A percentile compares a stretch with the other conserved stretches of the same genome.
phyloP scores from a whole-genome alignment of 1,140 invertebrate species.

The Drosophila ercepeae region DNA sequence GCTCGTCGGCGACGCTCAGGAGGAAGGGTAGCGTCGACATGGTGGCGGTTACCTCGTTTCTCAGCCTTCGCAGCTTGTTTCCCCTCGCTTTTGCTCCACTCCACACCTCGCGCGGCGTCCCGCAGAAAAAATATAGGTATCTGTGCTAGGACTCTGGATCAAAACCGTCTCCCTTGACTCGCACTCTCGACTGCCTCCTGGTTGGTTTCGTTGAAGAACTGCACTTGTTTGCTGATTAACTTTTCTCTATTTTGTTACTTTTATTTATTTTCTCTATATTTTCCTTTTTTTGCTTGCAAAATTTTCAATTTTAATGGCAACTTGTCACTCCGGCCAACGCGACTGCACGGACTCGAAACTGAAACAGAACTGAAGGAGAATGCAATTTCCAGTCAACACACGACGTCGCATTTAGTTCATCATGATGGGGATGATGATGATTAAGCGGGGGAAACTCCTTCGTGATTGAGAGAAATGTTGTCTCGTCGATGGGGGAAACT shows the following conservation, averaged over 20 bases:
- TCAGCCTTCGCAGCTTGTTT: slow-evolving; percentile 36
- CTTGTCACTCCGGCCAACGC: slow-evolving; percentile 48
- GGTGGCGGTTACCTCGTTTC: slow-evolving; percentile 45
- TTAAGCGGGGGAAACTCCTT: slow-evolving; percentile 58
- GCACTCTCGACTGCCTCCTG: background rate
- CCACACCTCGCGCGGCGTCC: slow-evolving; percentile 6
- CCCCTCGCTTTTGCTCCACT: background rate
- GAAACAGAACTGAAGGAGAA: slow-evolving; percentile 73
- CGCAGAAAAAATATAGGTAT: slow-evolving; percentile 48
- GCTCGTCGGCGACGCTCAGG: slow-evolving; percentile 80
- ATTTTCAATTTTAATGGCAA: slow-evolving; percentile 16
- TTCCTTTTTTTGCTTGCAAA: slow-evolving; percentile 17
- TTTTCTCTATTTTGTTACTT: slow-evolving; percentile 25
- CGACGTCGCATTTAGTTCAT: slow-evolving; percentile 64
- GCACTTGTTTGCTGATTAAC: slow-evolving; percentile 45
- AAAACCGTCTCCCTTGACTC: slow-evolving; percentile 10
- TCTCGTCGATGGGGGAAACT: background rate
- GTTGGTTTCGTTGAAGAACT: background rate
- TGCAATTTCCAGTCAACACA: slow-evolving; percentile 62
- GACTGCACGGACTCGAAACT: slow-evolving; percentile 76
- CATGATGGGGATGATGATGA: slow-evolving; percentile 28
- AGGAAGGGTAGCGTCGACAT: slow-evolving; percentile 83
- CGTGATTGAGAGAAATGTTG: slow-evolving; percentile 38
- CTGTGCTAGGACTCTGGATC: slow-evolving; percentile 51
- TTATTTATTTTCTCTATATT: slow-evolving; percentile 3